These are phyloP conservation scores for Macrotrachela quadricornifera DNA, from an alignment of 1,140 invertebrate genomes.

Conservation along the genomic window DNA sequence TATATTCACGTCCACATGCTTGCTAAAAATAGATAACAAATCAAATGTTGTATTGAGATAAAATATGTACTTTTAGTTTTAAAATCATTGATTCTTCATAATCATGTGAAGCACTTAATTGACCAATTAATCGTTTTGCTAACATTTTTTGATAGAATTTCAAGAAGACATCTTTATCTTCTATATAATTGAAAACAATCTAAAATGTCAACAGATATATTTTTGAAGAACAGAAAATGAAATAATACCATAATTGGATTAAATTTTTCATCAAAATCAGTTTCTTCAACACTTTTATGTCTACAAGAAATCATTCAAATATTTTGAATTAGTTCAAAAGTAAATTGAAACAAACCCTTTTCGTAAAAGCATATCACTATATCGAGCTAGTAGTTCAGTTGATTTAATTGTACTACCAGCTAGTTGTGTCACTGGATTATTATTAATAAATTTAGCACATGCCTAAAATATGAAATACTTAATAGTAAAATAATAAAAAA, in stretches of 20 bases:
- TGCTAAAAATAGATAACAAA: too few relatives aligned
- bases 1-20: slow-evolving; percentile 97
- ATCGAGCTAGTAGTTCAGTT: slow-evolving; percentile 83
- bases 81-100: slow-evolving; percentile 98
- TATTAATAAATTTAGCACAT: slow-evolving; percentile 88
- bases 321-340: not conserved
- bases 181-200: slow-evolving; percentile 78
- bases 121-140: slow-evolving; percentile 80
- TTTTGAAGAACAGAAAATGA: too few relatives aligned
- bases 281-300: slow-evolving; percentile 58
- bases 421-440: slow-evolving; percentile 71
- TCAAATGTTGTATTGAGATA: not conserved
- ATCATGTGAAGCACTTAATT: slow-evolving; percentile 94
- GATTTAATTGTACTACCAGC: slow-evolving; percentile 76
- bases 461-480: too few relatives aligned
- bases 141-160: slow-evolving; percentile 99
- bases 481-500: too few relatives aligned
- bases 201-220: too few relatives aligned
- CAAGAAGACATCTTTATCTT: slow-evolving; percentile 99
- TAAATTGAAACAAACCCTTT: slow-evolving; percentile 42
- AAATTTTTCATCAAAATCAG: slow-evolving; percentile 85
- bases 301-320: too few relatives aligned
- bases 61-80: slow-evolving; percentile 55
- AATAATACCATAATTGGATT: slow-evolving; percentile 87
- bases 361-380: slow-evolving; percentile 86